Evolutionary conservation across 1,140 invertebrate species (phyloP).

Genomic region (Amphibalanus amphitrite): DNA sequence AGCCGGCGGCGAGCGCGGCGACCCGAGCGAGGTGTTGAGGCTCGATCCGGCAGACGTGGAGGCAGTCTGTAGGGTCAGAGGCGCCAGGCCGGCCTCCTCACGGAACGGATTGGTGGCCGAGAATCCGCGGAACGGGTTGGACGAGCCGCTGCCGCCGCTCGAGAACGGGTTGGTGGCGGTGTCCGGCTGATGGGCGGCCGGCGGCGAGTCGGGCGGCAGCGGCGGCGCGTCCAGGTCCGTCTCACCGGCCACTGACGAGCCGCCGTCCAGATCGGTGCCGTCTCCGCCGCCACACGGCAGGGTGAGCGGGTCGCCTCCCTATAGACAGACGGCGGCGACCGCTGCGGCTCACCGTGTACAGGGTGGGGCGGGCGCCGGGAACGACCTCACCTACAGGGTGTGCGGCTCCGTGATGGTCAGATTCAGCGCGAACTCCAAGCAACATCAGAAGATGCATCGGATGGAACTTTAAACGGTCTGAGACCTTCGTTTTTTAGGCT

Average conservation of each 20-base stretch:
- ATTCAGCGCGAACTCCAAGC: too few species aligned
- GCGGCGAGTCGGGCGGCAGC: background rate
- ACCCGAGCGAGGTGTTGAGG: background rate
- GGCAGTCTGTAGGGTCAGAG: background rate
- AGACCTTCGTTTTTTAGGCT: too few species aligned
- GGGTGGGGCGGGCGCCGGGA: too few species aligned
- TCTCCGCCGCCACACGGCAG: background rate
- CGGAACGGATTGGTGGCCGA: background rate
- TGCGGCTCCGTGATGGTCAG: too few species aligned
- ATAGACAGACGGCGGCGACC: background rate
- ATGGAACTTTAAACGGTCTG: too few species aligned
- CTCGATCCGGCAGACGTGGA: background rate
- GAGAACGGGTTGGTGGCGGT: background rate
- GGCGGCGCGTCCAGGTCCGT: background rate
- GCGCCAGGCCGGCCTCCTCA: background rate
- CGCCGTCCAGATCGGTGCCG: conserved; percentile 4
- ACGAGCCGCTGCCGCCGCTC: background rate
- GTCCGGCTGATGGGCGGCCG: background rate
- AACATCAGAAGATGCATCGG: too few species aligned
- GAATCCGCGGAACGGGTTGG: conserved; percentile 1
- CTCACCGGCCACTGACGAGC: background rate
- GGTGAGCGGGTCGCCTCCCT: background rate
- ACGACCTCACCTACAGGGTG: too few species aligned
- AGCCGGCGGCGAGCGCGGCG: background rate
- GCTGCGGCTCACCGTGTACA: background rate